Percentiles rank a stretch among this genome's conserved stretches.
Conservation (phyloP, 2,797 vertebrate species). For the Distichodus sexfasciatus region DNA sequence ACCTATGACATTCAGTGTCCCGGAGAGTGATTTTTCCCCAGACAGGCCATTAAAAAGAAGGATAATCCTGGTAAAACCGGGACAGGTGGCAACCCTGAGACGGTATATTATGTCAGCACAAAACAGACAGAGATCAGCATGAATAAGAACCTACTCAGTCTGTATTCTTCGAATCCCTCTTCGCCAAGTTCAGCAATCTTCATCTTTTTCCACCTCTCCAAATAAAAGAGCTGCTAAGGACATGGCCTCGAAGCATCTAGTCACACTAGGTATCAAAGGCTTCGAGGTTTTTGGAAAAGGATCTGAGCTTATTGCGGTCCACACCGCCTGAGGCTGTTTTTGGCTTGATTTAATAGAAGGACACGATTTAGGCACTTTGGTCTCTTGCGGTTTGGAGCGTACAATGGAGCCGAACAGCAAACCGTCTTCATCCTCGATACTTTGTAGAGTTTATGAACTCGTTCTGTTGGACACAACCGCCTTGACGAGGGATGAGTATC, state of each 20-base stretch:
- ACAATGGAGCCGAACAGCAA: conserved; percentile 79
- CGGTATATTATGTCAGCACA: no score
- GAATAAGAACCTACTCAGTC: conserved; percentile 73
- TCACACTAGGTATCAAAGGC: conserved; percentile 81
- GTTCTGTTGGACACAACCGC: conserved; percentile 76
- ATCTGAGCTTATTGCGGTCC: conserved; percentile 73
- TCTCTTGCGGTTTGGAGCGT: conserved; percentile 62
- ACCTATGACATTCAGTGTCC: no score
- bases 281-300: no score
- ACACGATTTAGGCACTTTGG: conserved; percentile 63
- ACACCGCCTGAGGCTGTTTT: conserved; percentile 54
- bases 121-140: not conserved
- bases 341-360: conserved; percentile 74
- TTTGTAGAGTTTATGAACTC: conserved; percentile 76
- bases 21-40: no score
- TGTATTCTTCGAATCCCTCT: conserved; percentile 87
- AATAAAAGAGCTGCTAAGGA: conserved; percentile 82
- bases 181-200: conserved; percentile 88
- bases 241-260: conserved; percentile 87
- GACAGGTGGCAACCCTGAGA: no score
- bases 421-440: conserved; percentile 76
- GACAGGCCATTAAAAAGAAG: no score
- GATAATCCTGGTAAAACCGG: no score
- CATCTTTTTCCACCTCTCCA: conserved; percentile 88
- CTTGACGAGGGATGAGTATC: conserved; percentile 81